These are phyloP conservation scores for Cephus runcator DNA, from an alignment of 2,888 invertebrate species.

Conservation along the genomic window DNA sequence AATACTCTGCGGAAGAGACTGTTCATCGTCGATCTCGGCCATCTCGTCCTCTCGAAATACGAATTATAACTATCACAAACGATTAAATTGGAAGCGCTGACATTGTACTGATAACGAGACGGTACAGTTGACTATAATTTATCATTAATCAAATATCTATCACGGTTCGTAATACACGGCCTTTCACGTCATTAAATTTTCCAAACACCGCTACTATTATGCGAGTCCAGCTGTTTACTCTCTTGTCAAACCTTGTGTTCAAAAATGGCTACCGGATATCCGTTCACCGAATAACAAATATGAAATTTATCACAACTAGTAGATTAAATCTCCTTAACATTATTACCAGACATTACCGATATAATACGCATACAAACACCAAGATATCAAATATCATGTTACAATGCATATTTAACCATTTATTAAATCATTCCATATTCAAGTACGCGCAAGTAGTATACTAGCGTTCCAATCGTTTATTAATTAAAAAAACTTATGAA, in stretches of 20 bases:
- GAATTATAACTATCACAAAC: background rate
- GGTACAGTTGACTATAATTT: slow-evolving; percentile 16
- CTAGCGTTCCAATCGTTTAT: background rate
- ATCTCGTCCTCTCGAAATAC: slow-evolving; percentile 33
- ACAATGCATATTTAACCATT: background rate
- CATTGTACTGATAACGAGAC: background rate
- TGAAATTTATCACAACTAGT: background rate
- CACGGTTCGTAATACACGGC: slow-evolving; percentile 13
- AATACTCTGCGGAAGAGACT: slow-evolving; percentile 65
- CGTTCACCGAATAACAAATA: background rate
- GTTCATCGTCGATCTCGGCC: slow-evolving; percentile 52
- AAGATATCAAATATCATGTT: background rate
- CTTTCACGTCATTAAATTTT: background rate
- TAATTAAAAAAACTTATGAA: background rate
- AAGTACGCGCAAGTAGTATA: background rate
- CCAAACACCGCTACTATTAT: background rate
- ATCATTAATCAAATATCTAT: slow-evolving; percentile 35
- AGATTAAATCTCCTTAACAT: background rate
- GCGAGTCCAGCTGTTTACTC: slow-evolving; percentile 12
- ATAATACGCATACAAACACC: background rate
- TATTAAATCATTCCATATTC: background rate
- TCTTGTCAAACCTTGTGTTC: background rate
- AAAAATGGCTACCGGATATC: background rate
- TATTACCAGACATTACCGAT: background rate
- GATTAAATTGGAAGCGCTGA: background rate